phyloP scores from a whole-genome alignment of 2,888 invertebrate genomes.

The Metalampra italica region DNA sequence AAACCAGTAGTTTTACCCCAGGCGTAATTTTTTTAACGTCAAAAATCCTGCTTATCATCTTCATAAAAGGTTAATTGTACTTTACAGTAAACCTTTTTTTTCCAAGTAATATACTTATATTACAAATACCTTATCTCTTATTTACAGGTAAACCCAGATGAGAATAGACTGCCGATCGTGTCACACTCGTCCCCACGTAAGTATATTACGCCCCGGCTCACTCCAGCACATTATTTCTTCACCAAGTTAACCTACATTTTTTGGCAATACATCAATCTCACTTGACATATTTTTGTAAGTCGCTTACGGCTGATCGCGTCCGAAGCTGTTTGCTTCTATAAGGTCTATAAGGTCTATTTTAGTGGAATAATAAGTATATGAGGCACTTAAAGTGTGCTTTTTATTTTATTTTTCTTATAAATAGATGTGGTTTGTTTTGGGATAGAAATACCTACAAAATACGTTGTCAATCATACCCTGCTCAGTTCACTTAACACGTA shows the following conservation, averaged over 20 bases:
- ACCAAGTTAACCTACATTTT: slow-evolving; percentile 9
- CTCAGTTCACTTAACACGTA: no score
- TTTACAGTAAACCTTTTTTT: no score
- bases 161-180: slow-evolving; percentile 61
- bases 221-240: slow-evolving; percentile 1
- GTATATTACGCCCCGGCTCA: slow-evolving; percentile 29
- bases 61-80: no score
- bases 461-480: no score
- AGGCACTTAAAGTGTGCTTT: not conserved
- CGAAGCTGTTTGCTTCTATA: slow-evolving; percentile 13
- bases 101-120: not conserved
- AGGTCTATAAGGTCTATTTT: slow-evolving; percentile 23
- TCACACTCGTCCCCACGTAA: slow-evolving; percentile 69
- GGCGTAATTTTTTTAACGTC: no score
- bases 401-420: not conserved
- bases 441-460: no score
- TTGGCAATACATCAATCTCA: slow-evolving; percentile 41
- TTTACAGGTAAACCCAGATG: slow-evolving; percentile 68
- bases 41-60: no score
- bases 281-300: slow-evolving; percentile 33
- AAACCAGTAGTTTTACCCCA: no score
- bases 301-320: slow-evolving; percentile 19
- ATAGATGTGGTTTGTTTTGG: not conserved
- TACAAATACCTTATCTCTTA: slow-evolving; percentile 15
- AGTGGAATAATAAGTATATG: slow-evolving; percentile 1